phyloP scores from a whole-genome alignment of 2,888 invertebrate species.

The Antitype chi region DNA sequence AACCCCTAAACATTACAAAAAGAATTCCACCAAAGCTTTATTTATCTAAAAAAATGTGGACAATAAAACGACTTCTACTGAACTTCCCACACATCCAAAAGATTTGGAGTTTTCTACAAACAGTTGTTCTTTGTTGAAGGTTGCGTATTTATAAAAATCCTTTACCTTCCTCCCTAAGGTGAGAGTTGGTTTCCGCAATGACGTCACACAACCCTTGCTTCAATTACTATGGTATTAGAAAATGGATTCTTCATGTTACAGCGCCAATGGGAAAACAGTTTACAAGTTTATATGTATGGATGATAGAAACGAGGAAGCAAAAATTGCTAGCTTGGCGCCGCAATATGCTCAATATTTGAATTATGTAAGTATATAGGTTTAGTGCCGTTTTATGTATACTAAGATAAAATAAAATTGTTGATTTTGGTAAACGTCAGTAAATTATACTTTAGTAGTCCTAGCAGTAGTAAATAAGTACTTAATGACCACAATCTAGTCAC shows the following conservation, averaged over 20 bases:
- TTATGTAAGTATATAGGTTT: too few relatives aligned
- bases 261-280: conserved; percentile 24
- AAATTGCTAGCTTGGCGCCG: background rate
- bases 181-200: conserved; percentile 38
- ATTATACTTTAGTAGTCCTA: background rate
- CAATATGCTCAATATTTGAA: background rate
- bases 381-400: background rate
- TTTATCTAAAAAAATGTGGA: background rate
- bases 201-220: conserved; percentile 20
- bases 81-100: conserved; percentile 40
- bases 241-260: conserved; percentile 44
- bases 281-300: conserved; percentile 21
- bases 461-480: background rate
- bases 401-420: background rate
- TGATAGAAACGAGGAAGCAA: background rate
- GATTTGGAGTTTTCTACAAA: conserved; percentile 49
- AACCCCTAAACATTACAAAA: conserved; percentile 11
- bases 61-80: conserved; percentile 11
- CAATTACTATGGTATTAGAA: conserved; percentile 25
- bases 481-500: background rate
- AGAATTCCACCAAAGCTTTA: background rate
- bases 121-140: conserved; percentile 62
- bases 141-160: conserved; percentile 40
- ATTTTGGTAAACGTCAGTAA: background rate
- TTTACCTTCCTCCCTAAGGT: conserved; percentile 33